Evolutionary conservation across 2,797 vertebrate species (phyloP), one percentile per base, ranked within the genome.

Genomic region (Denticeps clupeoides): DNA sequence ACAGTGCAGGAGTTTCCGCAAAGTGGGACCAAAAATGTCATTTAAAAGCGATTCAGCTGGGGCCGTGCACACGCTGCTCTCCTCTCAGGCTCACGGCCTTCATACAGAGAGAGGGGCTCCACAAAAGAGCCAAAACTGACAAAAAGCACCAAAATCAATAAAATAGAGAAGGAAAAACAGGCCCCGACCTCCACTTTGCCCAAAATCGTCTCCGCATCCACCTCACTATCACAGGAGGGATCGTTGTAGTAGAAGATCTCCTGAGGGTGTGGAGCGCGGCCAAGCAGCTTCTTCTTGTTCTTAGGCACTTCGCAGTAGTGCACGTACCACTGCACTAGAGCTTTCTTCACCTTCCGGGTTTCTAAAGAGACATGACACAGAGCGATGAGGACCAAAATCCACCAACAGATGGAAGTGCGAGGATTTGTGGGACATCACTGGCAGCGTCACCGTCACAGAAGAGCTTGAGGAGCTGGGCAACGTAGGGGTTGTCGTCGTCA

Each of bases 231-330:
- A 60, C 79, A 88, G 44, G 59, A 66, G 28, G 56, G 31, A 10
- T 74, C 69, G 24, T 81, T 60, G 47, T 89, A 92, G 37, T 78
- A 77, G 72, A 98, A 98, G 68, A 97, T 70, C 53, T 98, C 93
- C 47, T 82, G 80, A 0, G 82, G 69, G 56, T 79, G 79, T 2
- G 86, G 57, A 1, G 78, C 69, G 33, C 89, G 77, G 51, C 83
- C 88, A 40, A 95, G 74, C 52, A 88, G 67, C 37, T 74, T 81
- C 53, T 59, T 58, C 56, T 91, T 90, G 59, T 45, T 55, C 0
- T 9, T 13, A 8, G 90, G 85, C 8, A 98, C 65, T 65, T 97
- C 91, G 19, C 64, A 79, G 47, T 87, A 61, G 1, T 72, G 82
- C 1, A 74, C 57, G 51, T 88, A 92, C 93, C 91, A 97, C 65